A percentile compares a stretch with the other conserved stretches of the same genome.
These are phyloP conservation scores for Meriones psammophilus DNA, from an alignment of 2,797 vertebrate species.

Conservation along the genomic window DNA sequence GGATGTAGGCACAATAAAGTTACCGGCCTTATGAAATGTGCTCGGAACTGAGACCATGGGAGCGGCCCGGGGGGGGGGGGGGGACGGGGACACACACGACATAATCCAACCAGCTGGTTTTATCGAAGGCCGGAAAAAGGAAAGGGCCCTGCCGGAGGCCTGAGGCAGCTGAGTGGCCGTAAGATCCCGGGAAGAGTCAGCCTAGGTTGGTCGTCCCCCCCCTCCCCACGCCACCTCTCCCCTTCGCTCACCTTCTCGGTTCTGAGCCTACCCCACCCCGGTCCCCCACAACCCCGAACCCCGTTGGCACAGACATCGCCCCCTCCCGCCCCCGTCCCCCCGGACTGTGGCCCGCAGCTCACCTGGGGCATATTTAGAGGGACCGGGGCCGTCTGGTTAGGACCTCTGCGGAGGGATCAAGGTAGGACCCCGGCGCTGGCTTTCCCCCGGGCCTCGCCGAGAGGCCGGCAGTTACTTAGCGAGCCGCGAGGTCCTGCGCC, in stretches of 20 bases:
- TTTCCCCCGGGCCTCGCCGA: slow-evolving; percentile 21
- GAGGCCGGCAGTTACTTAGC: slow-evolving; percentile 76
- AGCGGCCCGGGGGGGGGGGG: neutral
- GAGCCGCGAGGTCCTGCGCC: slow-evolving; percentile 73
- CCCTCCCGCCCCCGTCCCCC: neutral
- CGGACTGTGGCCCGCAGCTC: slow-evolving; percentile 48
- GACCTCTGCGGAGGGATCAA: slow-evolving; percentile 51
- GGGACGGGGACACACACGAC: neutral
- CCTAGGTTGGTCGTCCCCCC: neutral
- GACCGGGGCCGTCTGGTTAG: slow-evolving; percentile 30
- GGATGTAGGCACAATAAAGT: slow-evolving; percentile 48
- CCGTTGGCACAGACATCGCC: neutral
- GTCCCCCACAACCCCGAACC: neutral
- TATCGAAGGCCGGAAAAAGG: slow-evolving; percentile 2
- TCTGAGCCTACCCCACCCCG: neutral
- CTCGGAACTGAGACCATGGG: slow-evolving; percentile 20
- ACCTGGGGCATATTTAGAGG: slow-evolving; percentile 85
- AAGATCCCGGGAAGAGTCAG: neutral
- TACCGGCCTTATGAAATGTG: neutral
- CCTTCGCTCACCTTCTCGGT: neutral
- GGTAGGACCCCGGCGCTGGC: neutral
- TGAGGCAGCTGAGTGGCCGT: neutral
- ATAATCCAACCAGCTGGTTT: slow-evolving; percentile 47
- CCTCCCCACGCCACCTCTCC: too few relatives aligned
- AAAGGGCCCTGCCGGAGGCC: slow-evolving; percentile 50